Evolutionary conservation across 1,140 invertebrate genomes (phyloP).

Genomic region (Drosophila aff.): DNA sequence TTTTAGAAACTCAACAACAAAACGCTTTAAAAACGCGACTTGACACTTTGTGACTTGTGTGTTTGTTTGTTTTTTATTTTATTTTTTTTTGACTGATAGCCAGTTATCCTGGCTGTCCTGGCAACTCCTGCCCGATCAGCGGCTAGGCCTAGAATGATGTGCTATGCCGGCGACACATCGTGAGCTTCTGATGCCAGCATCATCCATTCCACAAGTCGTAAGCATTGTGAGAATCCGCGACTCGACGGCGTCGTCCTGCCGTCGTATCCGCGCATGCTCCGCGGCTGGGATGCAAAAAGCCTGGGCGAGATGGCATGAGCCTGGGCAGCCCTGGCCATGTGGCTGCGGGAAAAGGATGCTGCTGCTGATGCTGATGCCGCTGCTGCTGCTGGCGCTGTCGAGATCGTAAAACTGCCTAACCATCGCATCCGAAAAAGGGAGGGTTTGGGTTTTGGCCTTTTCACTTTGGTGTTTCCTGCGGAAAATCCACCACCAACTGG

Average conservation of each 20-base stretch:
- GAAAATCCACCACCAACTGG: conserved; percentile 76
- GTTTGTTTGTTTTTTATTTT: conserved; percentile 7
- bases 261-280: conserved; percentile 71
- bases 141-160: conserved; percentile 85
- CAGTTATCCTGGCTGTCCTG: conserved; percentile 34
- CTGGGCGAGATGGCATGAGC: conserved; percentile 42
- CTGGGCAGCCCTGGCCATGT: conserved; percentile 7
- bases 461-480: conserved; percentile 27
- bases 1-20: conserved; percentile 63
- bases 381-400: conserved; percentile 26
- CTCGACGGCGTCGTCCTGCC: conserved; percentile 35
- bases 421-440: conserved; percentile 1
- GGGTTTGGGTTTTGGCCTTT: conserved; percentile 49
- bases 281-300: conserved; percentile 29
- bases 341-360: conserved; percentile 51
- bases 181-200: conserved; percentile 80
- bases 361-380: conserved; percentile 1
- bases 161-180: conserved; percentile 82
- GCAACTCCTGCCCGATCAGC: conserved; percentile 84
- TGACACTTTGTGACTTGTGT: conserved; percentile 20
- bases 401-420: conserved; percentile 58
- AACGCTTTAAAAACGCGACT: conserved; percentile 64
- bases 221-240: conserved; percentile 69
- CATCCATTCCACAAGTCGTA: conserved; percentile 84
- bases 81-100: conserved; percentile 17